A percentile compares a stretch with the other conserved stretches of the same genome.
Evolutionary conservation across 2,797 vertebrate genomes (phyloP).

Genomic region (Brachyalestes nurse): DNA sequence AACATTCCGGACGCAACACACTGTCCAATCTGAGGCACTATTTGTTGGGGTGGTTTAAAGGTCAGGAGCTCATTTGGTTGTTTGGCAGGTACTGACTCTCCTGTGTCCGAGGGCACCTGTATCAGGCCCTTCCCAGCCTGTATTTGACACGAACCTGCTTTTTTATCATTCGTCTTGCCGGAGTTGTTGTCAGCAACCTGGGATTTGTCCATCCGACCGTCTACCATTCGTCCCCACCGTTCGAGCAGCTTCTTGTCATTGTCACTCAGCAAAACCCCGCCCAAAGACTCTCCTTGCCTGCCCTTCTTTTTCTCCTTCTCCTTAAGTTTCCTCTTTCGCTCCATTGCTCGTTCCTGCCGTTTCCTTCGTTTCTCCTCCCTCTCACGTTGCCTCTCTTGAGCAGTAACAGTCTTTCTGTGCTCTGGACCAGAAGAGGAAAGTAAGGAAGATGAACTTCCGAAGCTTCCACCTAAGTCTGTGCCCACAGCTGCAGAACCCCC

Average conservation of each 20-base stretch:
- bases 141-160: constrained; percentile 50
- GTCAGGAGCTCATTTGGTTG: constrained; percentile 52
- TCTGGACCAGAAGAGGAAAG: constrained; percentile 74
- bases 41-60: constrained; percentile 51
- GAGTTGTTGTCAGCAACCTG: constrained; percentile 58
- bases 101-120: constrained; percentile 63
- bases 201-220: constrained; percentile 73
- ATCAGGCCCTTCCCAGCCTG: constrained; percentile 58
- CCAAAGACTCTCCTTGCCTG: constrained; percentile 79
- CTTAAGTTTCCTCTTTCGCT: constrained; percentile 86
- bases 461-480: constrained; percentile 59
- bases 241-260: constrained; percentile 91
- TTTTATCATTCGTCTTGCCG: constrained; percentile 65
- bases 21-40: constrained; percentile 45
- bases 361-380: constrained; percentile 90
- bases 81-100: constrained; percentile 64
- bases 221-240: constrained; percentile 91
- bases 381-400: constrained; percentile 91
- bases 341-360: constrained; percentile 86
- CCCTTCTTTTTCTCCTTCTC: constrained; percentile 87
- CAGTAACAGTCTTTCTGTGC: constrained; percentile 85
- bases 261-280: constrained; percentile 88
- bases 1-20: constrained; percentile 65
- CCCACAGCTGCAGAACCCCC: constrained; percentile 65
- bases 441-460: constrained; percentile 53